Conservation (phyloP, 2,113 vertebrate genomes). For the Solea senegalensis region DNA sequence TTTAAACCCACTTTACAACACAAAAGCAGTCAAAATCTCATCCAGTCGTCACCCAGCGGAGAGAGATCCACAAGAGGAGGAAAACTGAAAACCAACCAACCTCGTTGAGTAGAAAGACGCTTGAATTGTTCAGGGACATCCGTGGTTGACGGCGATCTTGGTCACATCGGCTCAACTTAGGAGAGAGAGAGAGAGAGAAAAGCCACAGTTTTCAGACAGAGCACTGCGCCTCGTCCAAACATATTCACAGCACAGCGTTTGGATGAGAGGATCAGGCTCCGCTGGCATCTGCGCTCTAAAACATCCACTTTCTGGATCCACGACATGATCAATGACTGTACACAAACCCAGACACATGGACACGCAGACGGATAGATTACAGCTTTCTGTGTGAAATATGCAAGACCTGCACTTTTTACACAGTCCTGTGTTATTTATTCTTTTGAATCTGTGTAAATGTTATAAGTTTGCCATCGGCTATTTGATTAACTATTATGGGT, state of each 20-base stretch:
- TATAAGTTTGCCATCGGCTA: constrained; percentile 2
- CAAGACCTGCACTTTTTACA: constrained; percentile 70
- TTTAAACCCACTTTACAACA: background rate
- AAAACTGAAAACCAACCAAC: constrained; percentile 60
- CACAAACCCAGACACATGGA: constrained; percentile 59
- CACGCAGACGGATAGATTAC: constrained; percentile 68
- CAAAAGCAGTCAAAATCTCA: background rate
- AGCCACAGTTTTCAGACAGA: constrained; percentile 7
- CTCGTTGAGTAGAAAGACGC: constrained; percentile 83
- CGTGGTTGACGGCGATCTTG: constrained; percentile 48
- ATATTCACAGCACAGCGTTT: constrained; percentile 14
- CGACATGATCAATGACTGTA: constrained; percentile 67
- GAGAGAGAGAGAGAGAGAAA: background rate
- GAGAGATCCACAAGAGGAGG: background rate
- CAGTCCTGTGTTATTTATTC: constrained; percentile 39
- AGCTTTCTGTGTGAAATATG: constrained; percentile 70
- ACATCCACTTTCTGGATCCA: constrained; percentile 44
- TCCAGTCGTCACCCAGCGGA: background rate
- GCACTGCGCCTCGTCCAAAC: constrained; percentile 28
- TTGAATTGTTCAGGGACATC: constrained; percentile 83
- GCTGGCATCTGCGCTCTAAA: constrained; percentile 27
- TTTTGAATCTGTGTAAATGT: constrained; percentile 18
- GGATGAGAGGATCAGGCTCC: constrained; percentile 5
- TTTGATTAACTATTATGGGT: too few relatives aligned
- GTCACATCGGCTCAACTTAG: constrained; percentile 50